Conservation (phyloP, 2,888 invertebrate genomes). For the Euzetes globulus region DNA sequence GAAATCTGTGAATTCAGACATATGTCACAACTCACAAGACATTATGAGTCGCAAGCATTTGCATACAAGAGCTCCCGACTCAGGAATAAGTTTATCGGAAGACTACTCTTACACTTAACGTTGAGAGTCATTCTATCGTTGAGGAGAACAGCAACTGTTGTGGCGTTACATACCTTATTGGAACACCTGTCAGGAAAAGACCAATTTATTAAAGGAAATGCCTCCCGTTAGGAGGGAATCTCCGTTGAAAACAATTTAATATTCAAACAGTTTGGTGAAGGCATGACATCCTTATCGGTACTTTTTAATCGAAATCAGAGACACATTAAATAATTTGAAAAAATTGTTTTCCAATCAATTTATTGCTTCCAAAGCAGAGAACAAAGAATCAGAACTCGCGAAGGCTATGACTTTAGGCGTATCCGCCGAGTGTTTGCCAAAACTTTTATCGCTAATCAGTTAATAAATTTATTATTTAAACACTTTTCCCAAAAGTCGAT, state of each 20-base stretch:
- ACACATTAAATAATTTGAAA: background rate
- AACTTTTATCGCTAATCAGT: background rate
- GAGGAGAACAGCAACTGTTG: no score
- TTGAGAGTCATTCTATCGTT: background rate
- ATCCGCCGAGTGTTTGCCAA: background rate
- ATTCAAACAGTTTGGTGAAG: background rate
- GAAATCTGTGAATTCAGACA: background rate
- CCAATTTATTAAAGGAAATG: constrained; percentile 12
- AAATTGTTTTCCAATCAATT: background rate
- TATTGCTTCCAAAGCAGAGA: background rate
- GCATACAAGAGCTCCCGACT: background rate
- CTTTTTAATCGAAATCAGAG: background rate
- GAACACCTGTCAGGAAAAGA: constrained; percentile 27
- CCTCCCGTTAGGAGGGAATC: background rate
- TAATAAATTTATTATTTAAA: constrained; percentile 1
- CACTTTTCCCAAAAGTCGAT: background rate
- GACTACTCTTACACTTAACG: background rate
- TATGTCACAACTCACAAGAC: constrained; percentile 15
- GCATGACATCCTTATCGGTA: constrained; percentile 2
- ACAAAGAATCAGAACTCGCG: background rate
- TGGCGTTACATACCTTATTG: constrained; percentile 9
- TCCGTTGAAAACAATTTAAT: constrained; percentile 1
- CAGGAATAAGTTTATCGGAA: background rate
- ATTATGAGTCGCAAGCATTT: background rate
- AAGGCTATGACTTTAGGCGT: background rate